phyloP scores from a whole-genome alignment of 2,888 invertebrate genomes.

The Osedax frankpressi region DNA sequence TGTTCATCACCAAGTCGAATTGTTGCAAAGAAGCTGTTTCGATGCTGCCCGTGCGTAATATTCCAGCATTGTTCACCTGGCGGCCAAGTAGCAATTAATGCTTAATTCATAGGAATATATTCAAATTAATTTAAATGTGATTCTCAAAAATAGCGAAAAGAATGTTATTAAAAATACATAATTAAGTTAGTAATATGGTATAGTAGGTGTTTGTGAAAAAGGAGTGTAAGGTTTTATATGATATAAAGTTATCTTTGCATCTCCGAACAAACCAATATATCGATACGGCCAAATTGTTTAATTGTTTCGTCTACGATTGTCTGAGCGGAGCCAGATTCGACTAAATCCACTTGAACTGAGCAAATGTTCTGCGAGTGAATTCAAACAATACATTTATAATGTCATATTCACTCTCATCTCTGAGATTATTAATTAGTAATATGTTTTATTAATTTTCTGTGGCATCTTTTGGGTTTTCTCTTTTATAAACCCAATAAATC shows the following conservation, averaged over 20 bases:
- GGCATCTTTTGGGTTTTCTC: no score
- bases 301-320: slow-evolving; percentile 34
- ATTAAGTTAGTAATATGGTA: neutral
- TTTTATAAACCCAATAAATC: no score
- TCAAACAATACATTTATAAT: no score
- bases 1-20: slow-evolving; percentile 75
- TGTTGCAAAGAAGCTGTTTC: slow-evolving; percentile 73
- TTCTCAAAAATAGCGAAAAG: neutral
- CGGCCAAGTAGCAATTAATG: neutral
- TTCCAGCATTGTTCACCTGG: slow-evolving; percentile 66
- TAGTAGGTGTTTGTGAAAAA: neutral
- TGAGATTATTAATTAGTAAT: no score
- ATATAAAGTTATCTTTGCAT: no score
- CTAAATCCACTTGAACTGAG: no score
- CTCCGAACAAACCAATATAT: slow-evolving; percentile 36
- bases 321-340: slow-evolving; percentile 35
- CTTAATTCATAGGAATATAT: neutral
- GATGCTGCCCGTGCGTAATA: slow-evolving; percentile 66
- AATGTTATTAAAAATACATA: neutral
- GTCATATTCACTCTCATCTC: no score
- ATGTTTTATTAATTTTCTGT: no score
- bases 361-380: no score
- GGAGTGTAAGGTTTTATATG: no score
- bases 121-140: neutral
- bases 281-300: slow-evolving; percentile 34